Evolutionary conservation across 2,797 vertebrate species (phyloP).

Genomic region (Mastacembelus armatus): DNA sequence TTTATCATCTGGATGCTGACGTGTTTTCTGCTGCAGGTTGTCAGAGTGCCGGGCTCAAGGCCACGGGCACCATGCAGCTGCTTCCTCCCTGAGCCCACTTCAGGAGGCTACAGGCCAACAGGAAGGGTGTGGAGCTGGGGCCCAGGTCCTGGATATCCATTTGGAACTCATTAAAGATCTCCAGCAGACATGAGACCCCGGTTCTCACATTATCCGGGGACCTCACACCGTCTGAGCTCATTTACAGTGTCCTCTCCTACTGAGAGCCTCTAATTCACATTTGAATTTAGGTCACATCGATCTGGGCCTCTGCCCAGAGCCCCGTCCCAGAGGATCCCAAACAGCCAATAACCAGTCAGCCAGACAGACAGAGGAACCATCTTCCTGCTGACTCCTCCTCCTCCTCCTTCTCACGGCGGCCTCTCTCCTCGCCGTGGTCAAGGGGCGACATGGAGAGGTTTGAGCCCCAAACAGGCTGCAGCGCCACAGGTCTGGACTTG

Average conservation of each 20-base stretch:
- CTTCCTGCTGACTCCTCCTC: conserved; percentile 23
- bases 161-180: conserved; percentile 84
- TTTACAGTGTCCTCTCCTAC: conserved; percentile 81
- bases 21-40: conserved; percentile 20
- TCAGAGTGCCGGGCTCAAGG: conserved; percentile 11
- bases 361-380: conserved; percentile 44
- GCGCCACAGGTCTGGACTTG: conserved; percentile 39
- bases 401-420: conserved; percentile 7
- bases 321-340: conserved; percentile 59
- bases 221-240: conserved; percentile 78
- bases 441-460: conserved; percentile 35
- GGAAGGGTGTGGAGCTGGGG: conserved; percentile 44
- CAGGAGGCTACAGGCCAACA: conserved; percentile 40
- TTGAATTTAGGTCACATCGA: conserved; percentile 86
- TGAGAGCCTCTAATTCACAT: conserved; percentile 83
- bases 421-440: conserved; percentile 15
- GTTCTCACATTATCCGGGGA: conserved; percentile 69
- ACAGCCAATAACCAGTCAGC: conserved; percentile 51
- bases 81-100: conserved; percentile 4
- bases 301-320: conserved; percentile 83
- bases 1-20: conserved; percentile 16
- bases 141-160: conserved; percentile 72
- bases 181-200: conserved; percentile 62
- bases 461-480: conserved; percentile 60
- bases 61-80: conserved; percentile 26